Base-by-base conservation (phyloP, 2,113 vertebrate species). In the Archocentrus centrarchus region DNA sequence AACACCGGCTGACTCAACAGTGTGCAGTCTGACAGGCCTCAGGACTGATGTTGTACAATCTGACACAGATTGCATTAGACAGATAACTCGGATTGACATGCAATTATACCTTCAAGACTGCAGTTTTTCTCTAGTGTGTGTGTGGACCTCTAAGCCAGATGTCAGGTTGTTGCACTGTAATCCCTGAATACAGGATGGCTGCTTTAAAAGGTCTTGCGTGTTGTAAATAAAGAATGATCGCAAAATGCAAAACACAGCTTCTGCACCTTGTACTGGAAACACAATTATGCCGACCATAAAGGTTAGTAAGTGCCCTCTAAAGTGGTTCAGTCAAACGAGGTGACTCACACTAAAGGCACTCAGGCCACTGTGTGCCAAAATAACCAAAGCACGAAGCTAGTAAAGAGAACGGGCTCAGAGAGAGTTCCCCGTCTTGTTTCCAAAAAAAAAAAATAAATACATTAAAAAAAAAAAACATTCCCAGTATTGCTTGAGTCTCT, bases 401-500 rank as follows among this genome's bases (percentile, higher is more conserved):
- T 75, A 47, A 75, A 82, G 66, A 75, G 87, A 84, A 39, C 75
- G 39, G 58, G 60, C 77, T 75, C 7, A 79, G 64, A 66, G 79
- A 86, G 83, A 85, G 78, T 86, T 87, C 83, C 83, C 83, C 5
- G 57, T 79, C 81, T 77, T 64, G 39, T 82, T 73, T 75, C 79
- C 81, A 76, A 92, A 92, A 88, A 78, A 2, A 50, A 78, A 92
- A 82, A 81, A 44, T 10, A 39, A 39, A 39, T 10, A 39, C 37
- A 39, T 35, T 7, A 44, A 20, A 20, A 66, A 27, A 68, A 68
- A 53, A 53, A 53, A 3, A 53, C 17, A 20, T 7, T 88, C 91
- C 89, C 90, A 80, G 79, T 79, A 82, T 78, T 7, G 76, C 85
- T 90, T 17, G 17, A 89, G 88, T 90, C 92, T 93, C 77, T 94